Conservation (phyloP, 1,140 invertebrate species). For the Asbolus verrucosus region DNA sequence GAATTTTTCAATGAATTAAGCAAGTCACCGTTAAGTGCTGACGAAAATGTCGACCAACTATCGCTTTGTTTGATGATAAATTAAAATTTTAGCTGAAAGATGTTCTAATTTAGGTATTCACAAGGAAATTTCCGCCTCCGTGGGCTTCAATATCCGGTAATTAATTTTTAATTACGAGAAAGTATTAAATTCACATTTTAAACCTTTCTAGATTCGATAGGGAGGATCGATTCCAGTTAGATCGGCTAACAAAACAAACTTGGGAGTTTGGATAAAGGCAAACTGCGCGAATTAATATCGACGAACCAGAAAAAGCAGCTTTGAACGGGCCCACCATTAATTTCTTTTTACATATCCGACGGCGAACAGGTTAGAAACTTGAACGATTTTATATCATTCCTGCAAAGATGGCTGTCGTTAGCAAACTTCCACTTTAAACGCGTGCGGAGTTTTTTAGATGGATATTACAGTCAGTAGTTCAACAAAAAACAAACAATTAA, state of each 20-base stretch:
- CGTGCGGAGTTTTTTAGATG: too few species aligned
- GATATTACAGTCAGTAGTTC: too few species aligned
- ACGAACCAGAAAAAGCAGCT: slow-evolving; percentile 6
- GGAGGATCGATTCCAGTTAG: slow-evolving; percentile 25
- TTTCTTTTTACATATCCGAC: too few species aligned
- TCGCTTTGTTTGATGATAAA: slow-evolving; percentile 40
- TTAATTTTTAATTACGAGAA: slow-evolving; percentile 55
- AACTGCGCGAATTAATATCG: slow-evolving; percentile 17
- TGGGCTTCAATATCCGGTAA: slow-evolving; percentile 67
- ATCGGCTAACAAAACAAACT: slow-evolving; percentile 37
- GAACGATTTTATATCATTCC: too few species aligned
- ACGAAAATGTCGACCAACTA: too few species aligned
- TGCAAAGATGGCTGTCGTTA: too few species aligned
- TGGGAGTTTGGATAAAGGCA: slow-evolving; percentile 1
- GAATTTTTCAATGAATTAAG: slow-evolving; percentile 12
- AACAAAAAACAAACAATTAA: too few species aligned
- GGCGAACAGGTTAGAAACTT: too few species aligned
- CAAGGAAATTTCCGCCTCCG: slow-evolving; percentile 45
- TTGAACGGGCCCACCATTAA: too few species aligned
- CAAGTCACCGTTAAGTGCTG: too few species aligned
- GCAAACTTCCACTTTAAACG: too few species aligned
- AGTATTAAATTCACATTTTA: slow-evolving; percentile 48
- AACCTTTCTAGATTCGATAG: slow-evolving; percentile 32
- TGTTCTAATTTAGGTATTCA: slow-evolving; percentile 47
- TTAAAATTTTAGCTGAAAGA: slow-evolving; percentile 46